Evolutionary conservation across 2,113 vertebrate genomes (phyloP), one percentile per base, ranked within the genome.

Genomic region (Miniopterus natalensis): DNA sequence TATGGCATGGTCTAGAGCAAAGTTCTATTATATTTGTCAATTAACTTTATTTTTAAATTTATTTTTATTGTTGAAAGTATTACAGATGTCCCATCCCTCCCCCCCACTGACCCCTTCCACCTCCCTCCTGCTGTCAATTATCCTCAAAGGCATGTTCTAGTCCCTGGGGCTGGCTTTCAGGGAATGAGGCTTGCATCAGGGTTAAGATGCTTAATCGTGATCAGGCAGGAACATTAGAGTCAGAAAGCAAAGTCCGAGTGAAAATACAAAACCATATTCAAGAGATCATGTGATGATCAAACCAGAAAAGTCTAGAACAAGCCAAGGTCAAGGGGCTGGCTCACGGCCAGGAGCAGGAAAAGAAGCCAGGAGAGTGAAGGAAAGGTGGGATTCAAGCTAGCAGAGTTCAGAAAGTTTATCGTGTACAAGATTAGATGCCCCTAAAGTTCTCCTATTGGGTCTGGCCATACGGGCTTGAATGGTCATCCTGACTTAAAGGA

Each of bases 231-330:
- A 68, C 45, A 36, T 55, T 25, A 79, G 29, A 47, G 45, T 42
- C 66, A 63, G 27, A 65, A 94, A 74, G 25, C 77, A 77, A 51
- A 57, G 70, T 61, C 65, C 74, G 27, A 86, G 45, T 75, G 79
- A 83, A 93, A 87, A 85, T 42, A 51, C 17, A 94, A 57, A 84
- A 68, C 31, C 79, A 36, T n/a, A 10, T 84, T 84, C 49, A 87
- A 80, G 68, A 94, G 51, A 53, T n/a, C n/a, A 47, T 17, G 12
- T 42, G n/a, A 49, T 18, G 11, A 77, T 84, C 73, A 80, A 84
- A 78, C 68, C 29, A 77, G 57, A 87, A 29, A 87, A 78, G 15
- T 55, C 27, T 27, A 85, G 21, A 12, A 27, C 23, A 83, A 70
- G 21, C 1, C 36, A 47, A 68, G 75, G 79, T 66, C 63, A 61